Base-by-base conservation (phyloP, 2,113 vertebrate genomes). In the Malurus cyaneus region DNA sequence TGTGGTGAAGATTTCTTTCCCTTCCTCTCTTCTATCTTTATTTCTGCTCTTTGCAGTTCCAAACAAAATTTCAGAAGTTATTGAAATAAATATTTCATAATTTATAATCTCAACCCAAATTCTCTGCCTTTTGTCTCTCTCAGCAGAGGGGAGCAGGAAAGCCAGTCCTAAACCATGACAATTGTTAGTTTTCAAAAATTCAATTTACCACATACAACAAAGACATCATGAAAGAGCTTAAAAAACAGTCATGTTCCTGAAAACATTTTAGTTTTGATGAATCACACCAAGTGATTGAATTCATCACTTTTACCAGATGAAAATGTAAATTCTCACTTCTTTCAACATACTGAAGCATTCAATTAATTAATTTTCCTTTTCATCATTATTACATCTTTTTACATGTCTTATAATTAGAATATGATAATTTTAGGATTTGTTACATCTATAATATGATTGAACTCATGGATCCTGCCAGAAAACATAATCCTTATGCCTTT, bases 131-230 rank as follows among this genome's bases (percentile, higher is more conserved):
- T 67, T 76, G 13, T 66, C 17, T 50, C 65, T 74, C 61, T 50
- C 31, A 76, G 6, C 44, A 76, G 44, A 34, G 25, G 11, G 25
- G 13, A 42, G 31, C 0, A 0, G 61, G 4, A 31, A 6, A 34
- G n/a, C 25, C 13, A 4, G 20, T 67, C 25, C 44, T 67, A 86
- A 59, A 59, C 53, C 31, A 59, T 0, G 0, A 57, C 10, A 20
- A 20, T 8, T 50, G 2, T 20, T 83, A 17, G 11, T 44, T 73
- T 83, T 84, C 11, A 74, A 93, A 70, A 91, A 73, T 66, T 66
- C 14, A 36, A 10, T 47, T 41, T 61, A 57, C 4, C 3, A 7
- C 1, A 0, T 28, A 50, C 61, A 64, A 59, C 12, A 65, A 74
- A 80, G 31, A 26, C 14, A 57, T 9, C 8, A 18, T 11, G 9